A percentile compares a stretch with the other conserved stretches of the same genome.
phyloP scores from a whole-genome alignment of 2,888 invertebrate genomes.

The Eledone cirrhosa region DNA sequence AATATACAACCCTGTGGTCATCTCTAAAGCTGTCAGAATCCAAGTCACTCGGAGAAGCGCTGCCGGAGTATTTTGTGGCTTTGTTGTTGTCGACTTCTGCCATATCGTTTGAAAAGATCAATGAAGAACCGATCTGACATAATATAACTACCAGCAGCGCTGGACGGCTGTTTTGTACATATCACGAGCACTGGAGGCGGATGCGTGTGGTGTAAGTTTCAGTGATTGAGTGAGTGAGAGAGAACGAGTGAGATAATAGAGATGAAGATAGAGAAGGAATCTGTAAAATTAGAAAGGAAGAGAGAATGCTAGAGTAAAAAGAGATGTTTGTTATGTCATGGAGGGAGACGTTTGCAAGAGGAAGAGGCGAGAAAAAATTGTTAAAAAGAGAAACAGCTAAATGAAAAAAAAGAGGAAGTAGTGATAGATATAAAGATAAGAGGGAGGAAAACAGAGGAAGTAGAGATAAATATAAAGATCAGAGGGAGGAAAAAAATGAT shows the following conservation, averaged over 20 bases:
- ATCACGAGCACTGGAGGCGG: not conserved
- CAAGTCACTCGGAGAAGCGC: not conserved
- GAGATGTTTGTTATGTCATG: not conserved
- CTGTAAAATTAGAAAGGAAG: not conserved
- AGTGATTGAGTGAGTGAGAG: not conserved
- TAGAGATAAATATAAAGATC: too few species aligned
- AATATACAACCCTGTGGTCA: not conserved
- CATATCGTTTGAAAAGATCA: too few species aligned
- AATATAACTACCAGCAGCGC: too few species aligned
- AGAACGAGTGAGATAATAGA: not conserved
- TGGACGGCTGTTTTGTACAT: too few species aligned
- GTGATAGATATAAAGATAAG: too few species aligned
- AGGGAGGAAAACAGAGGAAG: too few species aligned
- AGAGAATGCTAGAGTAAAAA: not conserved
- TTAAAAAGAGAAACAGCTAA: not conserved
- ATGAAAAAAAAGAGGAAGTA: not conserved
- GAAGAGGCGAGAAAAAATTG: not conserved
- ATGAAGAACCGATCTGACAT: too few species aligned
- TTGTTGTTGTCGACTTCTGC: too few species aligned
- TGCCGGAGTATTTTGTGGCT: not conserved
- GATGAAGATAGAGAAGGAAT: not conserved
- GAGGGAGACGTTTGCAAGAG: not conserved
- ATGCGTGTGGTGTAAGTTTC: not conserved
- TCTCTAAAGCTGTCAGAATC: not conserved
- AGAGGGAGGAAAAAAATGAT: too few species aligned